Evolutionary conservation across 2,797 vertebrate genomes (phyloP), one percentile per base, ranked within the genome.

Genomic region (Galaxias olidus): DNA sequence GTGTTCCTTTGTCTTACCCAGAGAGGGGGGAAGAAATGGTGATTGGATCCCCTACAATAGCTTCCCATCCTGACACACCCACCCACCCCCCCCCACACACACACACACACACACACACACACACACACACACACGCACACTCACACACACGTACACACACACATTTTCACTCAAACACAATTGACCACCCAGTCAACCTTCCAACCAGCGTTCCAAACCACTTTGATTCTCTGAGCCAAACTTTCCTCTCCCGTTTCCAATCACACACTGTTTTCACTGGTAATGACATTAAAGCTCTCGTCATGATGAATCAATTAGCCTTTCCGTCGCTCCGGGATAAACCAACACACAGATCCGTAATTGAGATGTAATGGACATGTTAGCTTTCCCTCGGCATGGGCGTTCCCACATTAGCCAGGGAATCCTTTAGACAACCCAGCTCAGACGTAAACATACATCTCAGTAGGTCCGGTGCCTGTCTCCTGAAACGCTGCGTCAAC

Each of bases 11-110:
- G n/a, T n/a, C n/a, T n/a, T n/a, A n/a, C n/a, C n/a, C n/a, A n/a
- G n/a, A n/a, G n/a, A n/a, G n/a, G n/a, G n/a, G n/a, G n/a, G n/a
- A n/a, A n/a, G n/a, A n/a, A n/a, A n/a, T n/a, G n/a, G n/a, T n/a
- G n/a, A n/a, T n/a, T n/a, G n/a, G n/a, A n/a, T n/a, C n/a, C n/a
- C n/a, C n/a, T n/a, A n/a, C n/a, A n/a, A n/a, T n/a, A 73, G 30
- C 54, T 41, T 71, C 46, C 64, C 20, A 54, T 59, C 59, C 49
- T 45, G 19, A 7, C 20, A 14, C 44, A 19, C 49, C 5, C 47
- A 70, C 51, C 10, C 20, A 15, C 64, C 60, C 67, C 41, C 9
- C 49, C 14, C 65, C 18, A 44, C 71, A 61, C 67, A 71, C 49
- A 13, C 15, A 45, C 66, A 56, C n/a, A 8, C 30, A 15, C 68